Evolutionary conservation across 1,140 invertebrate species (phyloP).

Genomic region (Phenacoccus solenopsis): DNA sequence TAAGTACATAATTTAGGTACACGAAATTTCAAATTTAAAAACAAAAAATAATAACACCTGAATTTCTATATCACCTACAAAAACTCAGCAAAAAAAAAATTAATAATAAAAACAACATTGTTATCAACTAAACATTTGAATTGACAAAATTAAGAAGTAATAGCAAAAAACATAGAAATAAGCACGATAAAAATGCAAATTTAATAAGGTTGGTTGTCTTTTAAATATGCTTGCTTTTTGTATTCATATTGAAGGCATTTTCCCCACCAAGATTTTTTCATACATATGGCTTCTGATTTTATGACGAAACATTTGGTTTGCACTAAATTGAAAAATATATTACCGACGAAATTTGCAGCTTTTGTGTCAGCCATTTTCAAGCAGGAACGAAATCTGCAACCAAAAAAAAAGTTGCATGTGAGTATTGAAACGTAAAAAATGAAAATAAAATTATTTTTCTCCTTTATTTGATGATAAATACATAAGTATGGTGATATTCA

Average conservation of each 20-base stretch:
- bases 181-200: not conserved
- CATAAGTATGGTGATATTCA: too few relatives aligned
- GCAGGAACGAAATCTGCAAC: conserved; percentile 73
- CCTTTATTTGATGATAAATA: too few relatives aligned
- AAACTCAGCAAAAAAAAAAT: too few relatives aligned
- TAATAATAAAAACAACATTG: not conserved
- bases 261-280: conserved; percentile 65
- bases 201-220: conserved; percentile 54
- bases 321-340: conserved; percentile 85
- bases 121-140: too few relatives aligned
- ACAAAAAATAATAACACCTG: too few relatives aligned
- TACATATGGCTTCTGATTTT: conserved; percentile 60
- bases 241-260: conserved; percentile 56
- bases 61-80: too few relatives aligned
- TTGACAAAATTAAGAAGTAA: not conserved
- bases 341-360: conserved; percentile 77
- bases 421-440: too few relatives aligned
- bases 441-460: too few relatives aligned
- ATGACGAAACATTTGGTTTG: conserved; percentile 85
- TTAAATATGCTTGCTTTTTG: conserved; percentile 57
- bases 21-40: too few relatives aligned
- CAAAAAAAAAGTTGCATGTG: too few relatives aligned
- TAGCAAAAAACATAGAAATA: not conserved
- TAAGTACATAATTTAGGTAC: too few relatives aligned
- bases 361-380: conserved; percentile 72